phyloP scores from a whole-genome alignment of 92 coral and sea anemone species.

The Blastomussa wellsi region DNA sequence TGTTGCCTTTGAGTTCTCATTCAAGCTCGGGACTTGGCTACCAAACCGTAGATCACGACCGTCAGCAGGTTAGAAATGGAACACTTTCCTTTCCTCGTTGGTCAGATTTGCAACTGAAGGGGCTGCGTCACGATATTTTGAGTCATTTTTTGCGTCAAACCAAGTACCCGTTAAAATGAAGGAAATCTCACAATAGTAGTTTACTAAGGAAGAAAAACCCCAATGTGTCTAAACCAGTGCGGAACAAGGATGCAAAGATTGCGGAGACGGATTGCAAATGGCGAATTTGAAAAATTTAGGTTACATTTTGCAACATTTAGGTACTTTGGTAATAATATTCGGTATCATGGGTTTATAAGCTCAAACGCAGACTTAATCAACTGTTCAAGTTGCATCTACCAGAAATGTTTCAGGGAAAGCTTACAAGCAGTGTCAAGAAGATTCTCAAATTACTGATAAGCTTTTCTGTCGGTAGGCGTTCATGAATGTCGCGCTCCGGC shows the following conservation, averaged over 20 bases:
- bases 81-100: neutral
- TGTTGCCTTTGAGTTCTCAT: slow-evolving; percentile 90
- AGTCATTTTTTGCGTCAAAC: no score
- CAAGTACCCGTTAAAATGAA: no score
- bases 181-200: no score
- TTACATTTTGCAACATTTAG: neutral
- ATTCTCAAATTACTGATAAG: neutral
- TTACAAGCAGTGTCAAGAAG: neutral
- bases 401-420: neutral
- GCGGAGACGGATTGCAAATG: no score
- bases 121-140: no score
- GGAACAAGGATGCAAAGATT: no score
- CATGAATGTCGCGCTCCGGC: neutral
- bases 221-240: no score
- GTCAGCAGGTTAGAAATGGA: slow-evolving; percentile 31
- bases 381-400: no score
- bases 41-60: slow-evolving; percentile 27
- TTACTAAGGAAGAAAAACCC: no score
- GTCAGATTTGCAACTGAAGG: neutral
- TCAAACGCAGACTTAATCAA: no score
- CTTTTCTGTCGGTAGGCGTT: neutral
- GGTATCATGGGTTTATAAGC: no score
- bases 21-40: slow-evolving; percentile 49
- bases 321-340: neutral
- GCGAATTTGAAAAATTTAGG: no score